Conservation (phyloP, 2,797 vertebrate genomes). For the Chiloscyllium punctatum region DNA sequence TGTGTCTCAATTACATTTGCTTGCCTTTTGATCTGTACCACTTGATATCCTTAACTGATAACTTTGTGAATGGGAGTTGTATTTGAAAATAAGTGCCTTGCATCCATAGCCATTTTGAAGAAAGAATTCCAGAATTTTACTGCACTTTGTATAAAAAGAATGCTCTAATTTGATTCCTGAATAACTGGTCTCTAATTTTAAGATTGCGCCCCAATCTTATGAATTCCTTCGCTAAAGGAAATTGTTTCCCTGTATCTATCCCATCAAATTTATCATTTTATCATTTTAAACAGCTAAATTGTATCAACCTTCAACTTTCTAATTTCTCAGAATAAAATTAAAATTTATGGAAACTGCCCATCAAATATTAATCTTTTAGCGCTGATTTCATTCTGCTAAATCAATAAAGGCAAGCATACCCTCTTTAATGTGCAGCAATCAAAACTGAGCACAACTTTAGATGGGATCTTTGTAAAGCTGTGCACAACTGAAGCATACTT, state of each 20-base stretch:
- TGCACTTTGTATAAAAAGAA: neutral
- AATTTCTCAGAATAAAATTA: neutral
- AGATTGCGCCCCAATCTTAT: neutral
- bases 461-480: too few species aligned
- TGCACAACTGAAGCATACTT: too few species aligned
- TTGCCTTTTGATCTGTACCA: neutral
- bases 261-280: neutral
- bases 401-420: neutral
- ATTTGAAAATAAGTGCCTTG: neutral
- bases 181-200: neutral
- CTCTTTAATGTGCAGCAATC: neutral
- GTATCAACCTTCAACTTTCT: neutral
- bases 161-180: too few species aligned
- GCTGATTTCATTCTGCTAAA: neutral
- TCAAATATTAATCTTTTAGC: neutral
- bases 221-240: neutral
- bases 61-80: too few species aligned
- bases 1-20: neutral
- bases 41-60: neutral
- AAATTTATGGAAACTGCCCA: neutral
- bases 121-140: neutral
- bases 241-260: neutral
- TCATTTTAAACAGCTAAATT: neutral
- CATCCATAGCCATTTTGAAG: neutral
- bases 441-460: too few species aligned